phyloP scores from a whole-genome alignment of 2,797 vertebrate species.

The Pantherophis vulpinus region DNA sequence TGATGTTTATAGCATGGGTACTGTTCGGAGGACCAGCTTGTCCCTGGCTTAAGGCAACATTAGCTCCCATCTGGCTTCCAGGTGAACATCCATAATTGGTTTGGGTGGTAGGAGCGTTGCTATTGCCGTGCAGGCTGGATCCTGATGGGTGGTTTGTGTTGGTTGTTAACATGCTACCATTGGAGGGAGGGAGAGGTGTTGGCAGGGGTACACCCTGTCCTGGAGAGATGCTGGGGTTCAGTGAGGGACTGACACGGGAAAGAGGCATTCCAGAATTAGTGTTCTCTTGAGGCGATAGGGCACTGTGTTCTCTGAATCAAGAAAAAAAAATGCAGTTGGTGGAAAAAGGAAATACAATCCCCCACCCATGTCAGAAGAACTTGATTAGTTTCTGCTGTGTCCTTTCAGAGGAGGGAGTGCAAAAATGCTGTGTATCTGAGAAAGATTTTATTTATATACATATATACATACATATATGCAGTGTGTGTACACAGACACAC shows the following conservation, averaged over 20 bases:
- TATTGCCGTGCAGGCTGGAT: conserved; percentile 76
- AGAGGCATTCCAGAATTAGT: conserved; percentile 84
- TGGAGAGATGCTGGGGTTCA: conserved; percentile 72
- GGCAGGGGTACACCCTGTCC: conserved; percentile 69
- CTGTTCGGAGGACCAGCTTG: conserved; percentile 74
- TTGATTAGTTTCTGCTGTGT: not conserved
- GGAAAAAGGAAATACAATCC: not conserved
- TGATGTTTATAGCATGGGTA: conserved; percentile 69
- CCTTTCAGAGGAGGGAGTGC: not conserved
- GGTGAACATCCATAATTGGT: conserved; percentile 78
- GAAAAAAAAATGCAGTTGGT: not conserved
- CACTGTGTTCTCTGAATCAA: conserved; percentile 86
- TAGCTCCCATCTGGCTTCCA: conserved; percentile 80
- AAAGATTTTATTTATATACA: not conserved
- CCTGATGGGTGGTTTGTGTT: conserved; percentile 73
- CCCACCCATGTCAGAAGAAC: not conserved
- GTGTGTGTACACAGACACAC: too few relatives aligned
- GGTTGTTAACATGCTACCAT: conserved; percentile 73
- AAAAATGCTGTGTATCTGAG: not conserved
- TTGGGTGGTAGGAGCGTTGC: conserved; percentile 71
- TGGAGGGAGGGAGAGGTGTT: conserved; percentile 71
- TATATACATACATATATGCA: not conserved
- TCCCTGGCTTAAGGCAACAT: conserved; percentile 75
- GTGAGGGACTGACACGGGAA: conserved; percentile 73
- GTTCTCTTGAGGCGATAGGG: conserved; percentile 94